phyloP scores from a whole-genome alignment of 2,113 vertebrate species.

The Reinhardtius hippoglossoides region DNA sequence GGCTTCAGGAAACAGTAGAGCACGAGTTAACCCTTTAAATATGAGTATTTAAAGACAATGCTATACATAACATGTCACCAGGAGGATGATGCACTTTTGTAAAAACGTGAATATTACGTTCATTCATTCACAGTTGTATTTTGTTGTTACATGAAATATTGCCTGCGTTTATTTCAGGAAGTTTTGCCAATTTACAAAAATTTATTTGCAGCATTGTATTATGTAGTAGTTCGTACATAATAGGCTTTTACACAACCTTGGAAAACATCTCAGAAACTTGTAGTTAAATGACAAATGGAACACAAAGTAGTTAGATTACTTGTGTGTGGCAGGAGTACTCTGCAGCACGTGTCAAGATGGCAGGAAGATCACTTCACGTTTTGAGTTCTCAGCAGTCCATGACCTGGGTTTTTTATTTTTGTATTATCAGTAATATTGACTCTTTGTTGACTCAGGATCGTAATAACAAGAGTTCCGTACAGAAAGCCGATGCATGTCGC shows the following conservation, averaged over 20 bases:
- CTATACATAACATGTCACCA: conserved; percentile 25
- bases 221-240: conserved; percentile 2
- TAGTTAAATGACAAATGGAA: background rate
- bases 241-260: conserved; percentile 26
- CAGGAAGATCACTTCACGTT: conserved; percentile 35
- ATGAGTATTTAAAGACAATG: conserved; percentile 34
- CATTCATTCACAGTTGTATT: conserved; percentile 15
- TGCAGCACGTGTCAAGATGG: conserved; percentile 32
- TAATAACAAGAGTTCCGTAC: conserved; percentile 40
- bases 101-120: conserved; percentile 27
- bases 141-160: conserved; percentile 25
- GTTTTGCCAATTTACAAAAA: conserved; percentile 45
- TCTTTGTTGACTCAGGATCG: conserved; percentile 63
- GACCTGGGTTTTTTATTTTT: conserved; percentile 51
- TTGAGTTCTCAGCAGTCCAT: conserved; percentile 40
- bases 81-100: conserved; percentile 47
- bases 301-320: background rate
- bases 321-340: background rate
- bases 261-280: conserved; percentile 39
- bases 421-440: conserved; percentile 40
- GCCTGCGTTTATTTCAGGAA: conserved; percentile 53
- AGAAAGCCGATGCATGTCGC: conserved; percentile 59
- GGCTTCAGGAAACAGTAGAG: background rate
- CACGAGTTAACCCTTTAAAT: background rate
- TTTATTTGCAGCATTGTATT: conserved; percentile 30